Conservation (phyloP, 1,140 invertebrate species). For the Cyrtorhinus lividipennis region DNA sequence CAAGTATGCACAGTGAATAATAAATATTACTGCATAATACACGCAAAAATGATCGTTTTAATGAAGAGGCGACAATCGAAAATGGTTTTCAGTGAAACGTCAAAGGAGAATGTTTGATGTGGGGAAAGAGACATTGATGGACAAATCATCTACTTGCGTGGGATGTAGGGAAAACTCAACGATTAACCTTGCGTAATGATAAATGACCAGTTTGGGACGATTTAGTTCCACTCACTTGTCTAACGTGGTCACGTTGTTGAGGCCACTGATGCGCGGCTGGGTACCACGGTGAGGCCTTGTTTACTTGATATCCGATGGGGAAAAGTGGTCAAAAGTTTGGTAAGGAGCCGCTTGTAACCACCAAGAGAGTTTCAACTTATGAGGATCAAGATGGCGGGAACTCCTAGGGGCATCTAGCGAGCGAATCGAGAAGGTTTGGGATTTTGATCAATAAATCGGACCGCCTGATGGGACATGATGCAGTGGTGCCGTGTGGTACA, state of each 20-base stretch:
- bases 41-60: too few species aligned
- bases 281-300: neutral
- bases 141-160: neutral
- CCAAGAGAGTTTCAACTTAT: neutral
- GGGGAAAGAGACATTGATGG: neutral
- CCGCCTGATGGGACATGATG: too few species aligned
- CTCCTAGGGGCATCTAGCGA: neutral
- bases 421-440: neutral
- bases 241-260: neutral
- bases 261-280: neutral
- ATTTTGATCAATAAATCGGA: neutral
- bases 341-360: neutral
- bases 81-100: neutral
- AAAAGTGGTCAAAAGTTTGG: neutral
- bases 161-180: neutral
- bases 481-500: too few species aligned
- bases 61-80: too few species aligned
- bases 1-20: too few species aligned
- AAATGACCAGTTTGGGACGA: neutral
- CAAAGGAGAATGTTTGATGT: neutral
- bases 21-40: too few species aligned
- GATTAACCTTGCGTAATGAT: neutral
- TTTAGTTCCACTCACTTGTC: neutral
- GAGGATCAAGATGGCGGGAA: neutral
- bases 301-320: neutral